Conservation (phyloP, 2,797 vertebrate species). For the Argentina silus region DNA sequence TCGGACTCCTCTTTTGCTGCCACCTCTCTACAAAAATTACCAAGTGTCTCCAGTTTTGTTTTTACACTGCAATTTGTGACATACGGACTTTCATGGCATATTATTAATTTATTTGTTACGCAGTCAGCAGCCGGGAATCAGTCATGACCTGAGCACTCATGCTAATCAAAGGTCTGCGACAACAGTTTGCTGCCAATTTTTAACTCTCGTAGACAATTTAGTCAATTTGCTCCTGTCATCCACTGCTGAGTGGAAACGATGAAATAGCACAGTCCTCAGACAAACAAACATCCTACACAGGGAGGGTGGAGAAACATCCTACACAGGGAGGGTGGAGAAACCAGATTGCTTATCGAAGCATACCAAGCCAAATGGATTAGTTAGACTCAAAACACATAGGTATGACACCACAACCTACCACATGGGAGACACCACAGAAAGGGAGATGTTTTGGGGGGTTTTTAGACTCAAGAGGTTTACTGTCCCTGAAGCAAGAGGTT, state of each 20-base stretch:
- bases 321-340: background rate
- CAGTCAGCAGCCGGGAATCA: background rate
- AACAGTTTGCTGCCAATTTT: background rate
- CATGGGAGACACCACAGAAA: slow-evolving; percentile 41
- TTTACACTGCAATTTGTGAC: too few relatives aligned
- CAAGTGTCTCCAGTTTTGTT: too few relatives aligned
- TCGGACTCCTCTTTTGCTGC: too few relatives aligned
- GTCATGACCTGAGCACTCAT: background rate
- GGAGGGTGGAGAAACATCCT: background rate
- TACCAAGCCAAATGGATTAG: background rate
- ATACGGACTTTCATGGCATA: too few relatives aligned
- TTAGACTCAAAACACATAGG: slow-evolving; percentile 23
- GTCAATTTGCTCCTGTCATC: slow-evolving; percentile 12
- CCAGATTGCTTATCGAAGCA: slow-evolving; percentile 6
- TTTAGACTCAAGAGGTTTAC: too few relatives aligned
- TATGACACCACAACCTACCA: slow-evolving; percentile 54
- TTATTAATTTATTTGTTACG: too few relatives aligned
- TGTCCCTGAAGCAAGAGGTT: too few relatives aligned
- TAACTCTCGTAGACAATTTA: background rate
- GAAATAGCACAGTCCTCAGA: slow-evolving; percentile 8
- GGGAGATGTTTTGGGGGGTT: background rate
- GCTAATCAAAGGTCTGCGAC: slow-evolving; percentile 21
- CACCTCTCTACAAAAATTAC: too few relatives aligned
- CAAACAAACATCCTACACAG: background rate
- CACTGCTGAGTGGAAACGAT: background rate